Conservation (phyloP, 2,888 invertebrate species). For the Carpatolechia fugitivella region DNA sequence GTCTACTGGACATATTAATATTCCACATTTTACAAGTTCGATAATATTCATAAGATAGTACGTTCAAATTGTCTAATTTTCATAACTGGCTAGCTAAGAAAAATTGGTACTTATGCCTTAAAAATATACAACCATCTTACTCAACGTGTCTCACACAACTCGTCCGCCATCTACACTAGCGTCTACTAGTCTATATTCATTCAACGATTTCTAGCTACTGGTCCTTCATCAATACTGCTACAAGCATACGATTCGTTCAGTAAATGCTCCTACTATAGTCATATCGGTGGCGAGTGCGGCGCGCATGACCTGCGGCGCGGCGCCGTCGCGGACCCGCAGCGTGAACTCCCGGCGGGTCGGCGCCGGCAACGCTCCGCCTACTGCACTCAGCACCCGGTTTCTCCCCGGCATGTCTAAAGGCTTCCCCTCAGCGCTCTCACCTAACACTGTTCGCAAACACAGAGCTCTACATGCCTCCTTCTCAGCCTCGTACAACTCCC, state of each 20-base stretch:
- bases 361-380: conserved; percentile 54
- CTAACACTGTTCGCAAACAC: conserved; percentile 54
- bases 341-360: conserved; percentile 63
- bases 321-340: conserved; percentile 56
- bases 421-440: conserved; percentile 47
- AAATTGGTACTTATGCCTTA: too few species aligned
- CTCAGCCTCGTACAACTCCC: conserved; percentile 64
- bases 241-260: conserved; percentile 66
- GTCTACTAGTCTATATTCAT: conserved; percentile 1
- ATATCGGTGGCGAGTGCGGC: conserved; percentile 64
- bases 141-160: not conserved
- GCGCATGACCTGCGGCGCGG: conserved; percentile 63
- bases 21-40: too few species aligned
- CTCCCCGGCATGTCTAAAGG: conserved; percentile 58
- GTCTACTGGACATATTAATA: too few species aligned
- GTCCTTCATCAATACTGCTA: conserved; percentile 36
- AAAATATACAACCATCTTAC: not conserved
- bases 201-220: conserved; percentile 3
- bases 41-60: too few species aligned
- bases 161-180: not conserved
- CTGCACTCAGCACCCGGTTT: conserved; percentile 46
- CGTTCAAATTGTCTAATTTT: too few species aligned
- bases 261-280: conserved; percentile 66
- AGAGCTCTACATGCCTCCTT: conserved; percentile 51
- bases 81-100: too few species aligned